phyloP scores from a whole-genome alignment of 2,797 vertebrate species.

The Malurus leucopterus region DNA sequence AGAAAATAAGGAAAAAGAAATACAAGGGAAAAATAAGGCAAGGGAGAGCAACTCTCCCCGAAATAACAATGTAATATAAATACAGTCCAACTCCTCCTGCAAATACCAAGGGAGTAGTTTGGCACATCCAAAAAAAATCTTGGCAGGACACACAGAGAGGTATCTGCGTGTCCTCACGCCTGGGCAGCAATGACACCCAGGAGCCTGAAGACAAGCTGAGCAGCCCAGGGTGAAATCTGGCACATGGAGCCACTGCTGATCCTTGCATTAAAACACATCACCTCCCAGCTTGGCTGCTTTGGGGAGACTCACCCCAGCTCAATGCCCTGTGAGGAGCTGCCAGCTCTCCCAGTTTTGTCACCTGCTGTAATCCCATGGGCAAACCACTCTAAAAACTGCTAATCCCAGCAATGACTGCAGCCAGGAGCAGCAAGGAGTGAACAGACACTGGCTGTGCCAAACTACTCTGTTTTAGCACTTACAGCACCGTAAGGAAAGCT shows the following conservation, averaged over 20 bases:
- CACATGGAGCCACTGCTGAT: not conserved
- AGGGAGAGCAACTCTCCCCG: not conserved
- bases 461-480: not conserved
- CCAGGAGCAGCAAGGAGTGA: not conserved
- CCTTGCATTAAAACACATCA: accelerated
- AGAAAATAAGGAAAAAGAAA: not conserved
- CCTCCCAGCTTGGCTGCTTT: not conserved
- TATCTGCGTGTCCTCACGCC: not conserved
- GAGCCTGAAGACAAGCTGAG: not conserved
- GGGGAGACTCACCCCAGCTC: not conserved
- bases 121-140: not conserved
- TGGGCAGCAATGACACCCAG: not conserved
- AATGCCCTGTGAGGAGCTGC: not conserved
- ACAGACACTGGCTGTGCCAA: not conserved
- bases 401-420: not conserved
- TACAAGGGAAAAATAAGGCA: not conserved
- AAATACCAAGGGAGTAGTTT: not conserved
- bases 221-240: not conserved
- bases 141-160: not conserved
- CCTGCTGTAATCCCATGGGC: not conserved
- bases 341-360: not conserved
- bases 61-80: conserved; percentile 42
- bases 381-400: not conserved
- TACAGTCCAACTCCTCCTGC: not conserved
- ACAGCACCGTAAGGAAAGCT: not conserved